Evolutionary conservation across 2,888 invertebrate genomes (phyloP), one percentile per base, ranked within the genome.

Genomic region (Yponomeuta cagnagella): DNA sequence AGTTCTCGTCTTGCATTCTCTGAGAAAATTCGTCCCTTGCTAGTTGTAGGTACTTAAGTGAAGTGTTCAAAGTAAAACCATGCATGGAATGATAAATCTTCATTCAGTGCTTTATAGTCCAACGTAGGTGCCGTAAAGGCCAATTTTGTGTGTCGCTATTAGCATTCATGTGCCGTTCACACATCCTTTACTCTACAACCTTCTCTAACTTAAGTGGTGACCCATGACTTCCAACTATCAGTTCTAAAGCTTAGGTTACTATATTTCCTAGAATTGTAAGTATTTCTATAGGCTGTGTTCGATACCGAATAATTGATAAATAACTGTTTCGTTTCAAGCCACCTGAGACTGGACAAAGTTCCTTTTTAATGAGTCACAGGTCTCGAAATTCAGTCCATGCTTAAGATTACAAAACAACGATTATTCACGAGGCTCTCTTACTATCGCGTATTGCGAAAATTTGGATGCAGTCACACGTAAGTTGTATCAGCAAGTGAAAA

Each of bases 121-220:
- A 37, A 68, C 23, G 70, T 70, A 37, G 70, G 70, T 23, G 63
- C 8, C 43, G 33, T 71, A 73, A 72, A 72, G 73, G 72, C 63
- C 71, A 72, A 71, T 70, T 70, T 71, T 70, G 64, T 73, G 37
- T 73, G 73, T 70, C 73, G n/a, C 70, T 10, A 73, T 73, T 72
- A 71, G 68, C 30, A 73, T 73, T 72, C 71, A 33, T 10, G 31
- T 15, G 6, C 23, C 70, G 73, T 70, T 37, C n/a, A 33, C 15
- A 58, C 15, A 58, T 58, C 52, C 52, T 58, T 58, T 58, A 15
- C 52, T 58, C 15, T 58, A 58, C 15, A 4, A 8, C 12, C 52
- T 15, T 58, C 15, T 9, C 2, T 15, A 58, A 15, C 52, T 43
- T 15, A 15, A 58, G 15, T 58, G 52, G 52, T 58, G 52, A 58